Evolutionary conservation across 2,113 vertebrate genomes (phyloP), one percentile per base, ranked within the genome.

Genomic region (Candoia aspera): DNA sequence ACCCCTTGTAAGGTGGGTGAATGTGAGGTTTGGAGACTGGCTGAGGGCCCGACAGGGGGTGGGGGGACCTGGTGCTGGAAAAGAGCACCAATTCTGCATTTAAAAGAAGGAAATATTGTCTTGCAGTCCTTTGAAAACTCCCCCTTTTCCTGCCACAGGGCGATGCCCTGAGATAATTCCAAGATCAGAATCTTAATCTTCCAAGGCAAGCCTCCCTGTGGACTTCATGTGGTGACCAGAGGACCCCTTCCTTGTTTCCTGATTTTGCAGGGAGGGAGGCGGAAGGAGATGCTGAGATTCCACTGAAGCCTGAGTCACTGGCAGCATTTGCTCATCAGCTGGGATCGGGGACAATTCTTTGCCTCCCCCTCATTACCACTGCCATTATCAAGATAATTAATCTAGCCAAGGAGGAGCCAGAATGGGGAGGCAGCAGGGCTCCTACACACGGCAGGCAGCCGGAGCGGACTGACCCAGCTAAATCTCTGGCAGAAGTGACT

Each of bases 271-370:
- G 12, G 37, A 9, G 24, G 85, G 2, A 17, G 37, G 46, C 1
- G 0, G 1, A 24, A 73, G 86, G 53, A 0, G 4, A 4, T 0
- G 8, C 0, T 5, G 58, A 91, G 86, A 59, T 54, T 21, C 59
- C 87, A n/a, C 88, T 12, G 90, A 84, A 53, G 53, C 23, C 92
- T 90, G 68, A 55, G 84, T 90, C 57, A 6, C 29, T 84, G 85
- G 19, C 17, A 87, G 1, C 8, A 46, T 91, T 55, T 58, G 12
- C 9, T 88, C 55, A 9, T 58, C 53, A 21, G 49, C 33, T 0
- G 0, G 1, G n/a, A 0, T 87, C 13, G 57, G 64, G 17, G 0
- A 6, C 2, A 8, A 33, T 6, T n/a, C 0, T 0, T 26, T 1
- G 24, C 3, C 0, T 33, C 5, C 21, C 6, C 17, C 29, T 19